These are phyloP conservation scores for Rosalia funebris DNA, from an alignment of 2,888 invertebrate genomes.

Conservation along the genomic window DNA sequence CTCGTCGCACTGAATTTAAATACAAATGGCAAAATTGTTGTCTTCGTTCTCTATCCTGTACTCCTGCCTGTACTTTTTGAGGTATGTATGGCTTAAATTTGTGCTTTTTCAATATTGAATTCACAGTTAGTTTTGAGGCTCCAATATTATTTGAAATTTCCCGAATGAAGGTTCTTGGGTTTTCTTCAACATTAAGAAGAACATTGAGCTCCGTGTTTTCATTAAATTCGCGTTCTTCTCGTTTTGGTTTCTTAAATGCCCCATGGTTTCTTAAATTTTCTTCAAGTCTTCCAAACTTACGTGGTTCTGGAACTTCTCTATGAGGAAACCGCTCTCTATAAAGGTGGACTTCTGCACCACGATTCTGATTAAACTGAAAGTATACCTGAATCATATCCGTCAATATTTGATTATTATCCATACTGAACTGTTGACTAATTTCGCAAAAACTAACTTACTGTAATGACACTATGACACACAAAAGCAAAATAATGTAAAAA, in stretches of 20 bases:
- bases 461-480: too few relatives aligned
- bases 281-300: background rate
- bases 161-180: background rate
- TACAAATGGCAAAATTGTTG: conserved; percentile 5
- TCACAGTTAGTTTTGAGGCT: background rate
- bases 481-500: too few relatives aligned
- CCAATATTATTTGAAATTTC: conserved; percentile 7
- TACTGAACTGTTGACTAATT: background rate
- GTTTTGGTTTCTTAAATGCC: conserved; percentile 8
- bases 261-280: background rate
- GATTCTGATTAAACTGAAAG: conserved; percentile 3
- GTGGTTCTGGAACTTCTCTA: background rate
- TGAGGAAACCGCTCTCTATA: background rate
- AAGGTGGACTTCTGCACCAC: background rate
- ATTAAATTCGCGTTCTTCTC: conserved; percentile 4
- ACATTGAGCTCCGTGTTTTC: background rate
- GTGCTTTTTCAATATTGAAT: background rate
- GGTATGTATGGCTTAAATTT: background rate
- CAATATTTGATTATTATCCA: background rate
- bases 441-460: too few relatives aligned
- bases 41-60: background rate
- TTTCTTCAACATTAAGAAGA: background rate
- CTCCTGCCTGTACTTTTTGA: background rate
- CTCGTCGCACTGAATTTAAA: conserved; percentile 9
- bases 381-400: background rate